phyloP scores from a whole-genome alignment of 2,888 invertebrate genomes.

The Aethes cnicana region DNA sequence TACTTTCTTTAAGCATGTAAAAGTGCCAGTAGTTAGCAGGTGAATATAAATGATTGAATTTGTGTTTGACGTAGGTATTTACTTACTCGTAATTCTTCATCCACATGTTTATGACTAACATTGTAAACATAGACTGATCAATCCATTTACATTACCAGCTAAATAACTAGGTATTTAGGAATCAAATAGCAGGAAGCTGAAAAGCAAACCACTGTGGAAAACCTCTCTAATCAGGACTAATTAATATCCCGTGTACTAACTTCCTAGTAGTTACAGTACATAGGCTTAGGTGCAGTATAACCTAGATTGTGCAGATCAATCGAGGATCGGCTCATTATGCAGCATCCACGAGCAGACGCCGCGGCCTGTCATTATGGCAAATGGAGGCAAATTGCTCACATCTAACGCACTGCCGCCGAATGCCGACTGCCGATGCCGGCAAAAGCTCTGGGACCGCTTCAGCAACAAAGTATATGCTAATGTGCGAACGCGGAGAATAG shows the following conservation, averaged over 20 bases:
- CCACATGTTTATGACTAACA: no score
- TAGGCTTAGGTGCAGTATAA: slow-evolving; percentile 20
- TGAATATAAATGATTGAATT: no score
- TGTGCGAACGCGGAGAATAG: slow-evolving; percentile 38
- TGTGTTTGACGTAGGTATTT: no score
- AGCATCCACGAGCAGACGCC: slow-evolving; percentile 56
- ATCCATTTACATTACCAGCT: no score
- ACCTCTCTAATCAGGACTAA: slow-evolving; percentile 25
- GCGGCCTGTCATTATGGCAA: slow-evolving; percentile 79
- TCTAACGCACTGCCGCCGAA: slow-evolving; percentile 69
- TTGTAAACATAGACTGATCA: no score
- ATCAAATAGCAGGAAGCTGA: slow-evolving; percentile 10
- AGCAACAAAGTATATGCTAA: slow-evolving; percentile 57
- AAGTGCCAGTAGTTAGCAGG: no score
- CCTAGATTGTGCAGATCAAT: slow-evolving; percentile 56
- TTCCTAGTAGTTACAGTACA: slow-evolving; percentile 25
- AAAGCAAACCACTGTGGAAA: slow-evolving; percentile 8
- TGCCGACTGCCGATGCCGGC: slow-evolving; percentile 53
- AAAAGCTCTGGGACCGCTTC: slow-evolving; percentile 63
- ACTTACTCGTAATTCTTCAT: no score
- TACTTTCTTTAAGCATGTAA: no score
- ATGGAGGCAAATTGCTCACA: slow-evolving; percentile 79
- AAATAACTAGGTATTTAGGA: neutral
- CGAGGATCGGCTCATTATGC: slow-evolving; percentile 77
- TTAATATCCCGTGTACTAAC: slow-evolving; percentile 25